Conservation (phyloP, 2,888 invertebrate species). For the Metellina segmentata region DNA sequence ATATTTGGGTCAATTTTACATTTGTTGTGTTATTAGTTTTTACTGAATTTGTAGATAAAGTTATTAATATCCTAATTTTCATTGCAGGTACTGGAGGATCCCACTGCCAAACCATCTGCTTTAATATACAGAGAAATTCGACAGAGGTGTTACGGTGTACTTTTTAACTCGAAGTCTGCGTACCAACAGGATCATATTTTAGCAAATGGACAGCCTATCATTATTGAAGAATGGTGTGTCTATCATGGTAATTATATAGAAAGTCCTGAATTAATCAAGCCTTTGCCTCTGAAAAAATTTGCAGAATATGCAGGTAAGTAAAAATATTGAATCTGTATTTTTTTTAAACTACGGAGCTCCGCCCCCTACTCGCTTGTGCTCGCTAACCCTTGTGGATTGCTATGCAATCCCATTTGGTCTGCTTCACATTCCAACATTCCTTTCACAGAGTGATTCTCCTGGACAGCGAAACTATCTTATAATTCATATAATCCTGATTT, state of each 20-base stretch:
- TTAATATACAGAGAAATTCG: slow-evolving; percentile 78
- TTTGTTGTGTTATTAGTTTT: background rate
- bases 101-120: slow-evolving; percentile 77
- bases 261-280: slow-evolving; percentile 78
- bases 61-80: background rate
- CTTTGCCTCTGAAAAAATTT: slow-evolving; percentile 74
- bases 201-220: slow-evolving; percentile 40
- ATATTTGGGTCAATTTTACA: too few species aligned
- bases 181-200: background rate
- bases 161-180: slow-evolving; percentile 76
- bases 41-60: background rate
- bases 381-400: too few species aligned
- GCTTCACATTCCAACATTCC: too few species aligned
- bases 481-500: too few species aligned
- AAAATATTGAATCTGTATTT: too few species aligned
- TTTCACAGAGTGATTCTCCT: too few species aligned
- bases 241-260: slow-evolving; percentile 78
- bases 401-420: too few species aligned
- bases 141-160: slow-evolving; percentile 79
- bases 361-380: too few species aligned
- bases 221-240: slow-evolving; percentile 80
- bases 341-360: too few species aligned
- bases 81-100: slow-evolving; percentile 45
- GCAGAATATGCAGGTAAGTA: slow-evolving; percentile 44
- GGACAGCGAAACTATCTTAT: too few species aligned